Percentiles rank a stretch among this genome's conserved stretches.
Evolutionary conservation across 2,797 vertebrate species (phyloP).

Genomic region (Cuculus canorus): DNA sequence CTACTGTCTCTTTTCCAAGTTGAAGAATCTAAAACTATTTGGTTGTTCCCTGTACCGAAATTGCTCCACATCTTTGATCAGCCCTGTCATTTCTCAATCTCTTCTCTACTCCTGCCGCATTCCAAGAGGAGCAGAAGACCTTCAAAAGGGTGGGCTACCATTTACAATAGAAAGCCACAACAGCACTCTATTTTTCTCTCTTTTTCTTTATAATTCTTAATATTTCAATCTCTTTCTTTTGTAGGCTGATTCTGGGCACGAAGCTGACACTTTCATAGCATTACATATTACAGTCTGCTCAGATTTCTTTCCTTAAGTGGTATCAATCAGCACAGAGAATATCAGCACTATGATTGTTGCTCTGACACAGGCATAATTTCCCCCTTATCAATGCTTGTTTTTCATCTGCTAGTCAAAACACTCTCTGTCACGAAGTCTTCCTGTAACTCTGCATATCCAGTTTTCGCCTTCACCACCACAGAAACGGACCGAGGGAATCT

Average conservation of each 20-base stretch:
- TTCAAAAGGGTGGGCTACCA: not conserved
- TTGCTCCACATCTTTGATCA: not conserved
- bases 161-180: not conserved
- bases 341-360: accelerated
- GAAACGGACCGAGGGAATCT: not conserved
- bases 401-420: not conserved
- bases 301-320: not conserved
- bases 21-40: not conserved
- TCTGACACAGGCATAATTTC: not conserved
- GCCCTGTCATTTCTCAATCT: not conserved
- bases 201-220: not conserved
- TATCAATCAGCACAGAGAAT: not conserved
- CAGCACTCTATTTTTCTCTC: not conserved
- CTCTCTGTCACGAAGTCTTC: not conserved
- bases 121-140: not conserved
- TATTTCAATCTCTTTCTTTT: not conserved
- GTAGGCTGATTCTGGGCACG: not conserved
- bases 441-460: not conserved
- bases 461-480: not conserved
- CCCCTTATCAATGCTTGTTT: not conserved
- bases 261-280: not conserved
- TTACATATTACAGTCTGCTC: accelerated
- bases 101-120: not conserved
- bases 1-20: not conserved
- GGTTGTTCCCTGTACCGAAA: not conserved